Percentiles rank a stretch among this genome's conserved stretches.
phyloP scores from a whole-genome alignment of 2,113 vertebrate species.

The Sturnira hondurensis region DNA sequence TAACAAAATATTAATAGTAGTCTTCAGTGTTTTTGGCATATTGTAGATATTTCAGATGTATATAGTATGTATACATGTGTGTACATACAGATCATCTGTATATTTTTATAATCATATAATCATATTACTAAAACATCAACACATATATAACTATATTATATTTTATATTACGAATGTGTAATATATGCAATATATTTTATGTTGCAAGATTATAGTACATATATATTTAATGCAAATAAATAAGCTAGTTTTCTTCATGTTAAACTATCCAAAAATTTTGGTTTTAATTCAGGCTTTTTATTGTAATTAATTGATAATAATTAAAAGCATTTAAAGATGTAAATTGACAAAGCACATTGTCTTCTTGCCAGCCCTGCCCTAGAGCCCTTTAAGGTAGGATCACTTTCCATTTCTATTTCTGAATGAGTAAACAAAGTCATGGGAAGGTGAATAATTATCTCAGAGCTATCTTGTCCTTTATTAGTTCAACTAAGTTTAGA shows the following conservation, averaged over 20 bases:
- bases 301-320: conserved; percentile 8
- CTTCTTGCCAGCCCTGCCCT: background rate
- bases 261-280: background rate
- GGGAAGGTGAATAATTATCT: conserved; percentile 49
- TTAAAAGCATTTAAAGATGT: background rate
- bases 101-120: background rate
- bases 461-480: background rate
- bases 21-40: background rate
- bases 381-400: conserved; percentile 35
- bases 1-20: background rate
- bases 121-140: background rate
- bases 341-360: background rate
- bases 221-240: background rate
- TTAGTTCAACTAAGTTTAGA: conserved; percentile 52
- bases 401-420: conserved; percentile 60
- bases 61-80: background rate
- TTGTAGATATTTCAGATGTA: background rate
- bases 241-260: background rate
- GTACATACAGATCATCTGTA: background rate
- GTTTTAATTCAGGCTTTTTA: conserved; percentile 1
- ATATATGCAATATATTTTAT: background rate
- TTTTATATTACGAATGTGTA: background rate
- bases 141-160: background rate
- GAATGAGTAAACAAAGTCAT: conserved; percentile 63
- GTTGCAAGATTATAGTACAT: background rate